Base-by-base conservation (phyloP, 2,888 invertebrate genomes). In the Dinocampus coccinellae region DNA sequence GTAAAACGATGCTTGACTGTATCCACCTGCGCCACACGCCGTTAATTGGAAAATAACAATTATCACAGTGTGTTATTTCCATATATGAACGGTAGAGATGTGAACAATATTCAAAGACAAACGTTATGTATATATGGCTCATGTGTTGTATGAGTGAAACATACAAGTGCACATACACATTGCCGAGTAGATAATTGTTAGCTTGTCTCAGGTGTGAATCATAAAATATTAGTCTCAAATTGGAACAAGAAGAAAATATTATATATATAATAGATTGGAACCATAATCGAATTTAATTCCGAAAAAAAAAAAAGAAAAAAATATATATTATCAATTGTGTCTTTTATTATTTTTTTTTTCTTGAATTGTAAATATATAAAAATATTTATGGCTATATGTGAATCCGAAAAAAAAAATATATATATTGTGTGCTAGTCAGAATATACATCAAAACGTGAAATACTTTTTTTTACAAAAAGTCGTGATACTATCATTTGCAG, bases 401-500 rank as follows among this genome's bases (percentile, higher is more conserved):
- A 47, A 70, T 34, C 57, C 22, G 57, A 52, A 52, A 47, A 60
- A 34, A 61, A 71, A 57, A 63, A 78, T 77, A 79, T 75, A 76
- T 76, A 69, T 58, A 73, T 69, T 70, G 60, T 71, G 64, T 77
- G 69, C 75, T 74, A 61, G 77, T 80, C 79, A 81, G 77, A 77
- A 77, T 78, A 81, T 78, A 78, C 81, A 82, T 82, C 82, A 82
- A 83, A 83, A 82, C 82, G 63, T 39, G 83, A 81, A 84, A n/a
- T n/a, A n/a, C n/a, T 82, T n/a, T 29, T 81, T 80, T 81, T 82
- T 84, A 81, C 78, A 80, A 76, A 77, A 70, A 65, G 61, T n/a
- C 72, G 68, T 68, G 76, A 75, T 81, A 80, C 82, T 81, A 84
- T 84, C 84, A 84, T 82, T 79, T 80, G 79, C 83, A 83, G 83